These are phyloP conservation scores for Diglossa brunneiventris DNA, from an alignment of 2,113 vertebrate species.

Conservation along the genomic window DNA sequence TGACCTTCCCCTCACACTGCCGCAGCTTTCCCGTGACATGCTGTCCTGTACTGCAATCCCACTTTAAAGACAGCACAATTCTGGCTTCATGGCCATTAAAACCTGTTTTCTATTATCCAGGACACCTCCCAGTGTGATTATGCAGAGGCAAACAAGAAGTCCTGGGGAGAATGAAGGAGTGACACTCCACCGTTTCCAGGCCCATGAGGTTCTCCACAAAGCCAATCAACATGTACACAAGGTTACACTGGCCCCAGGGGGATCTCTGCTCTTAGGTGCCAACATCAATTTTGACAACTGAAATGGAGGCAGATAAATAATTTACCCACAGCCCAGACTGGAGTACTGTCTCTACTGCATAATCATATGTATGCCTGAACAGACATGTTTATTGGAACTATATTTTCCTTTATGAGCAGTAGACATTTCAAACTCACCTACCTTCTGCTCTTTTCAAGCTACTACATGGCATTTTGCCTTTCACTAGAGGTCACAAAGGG, in stretches of 20 bases:
- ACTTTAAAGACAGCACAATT: not conserved
- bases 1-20: not conserved
- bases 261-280: fast-evolving
- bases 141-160: not conserved
- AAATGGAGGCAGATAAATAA: not conserved
- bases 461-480: not conserved
- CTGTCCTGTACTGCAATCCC: not conserved
- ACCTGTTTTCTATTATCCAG: not conserved
- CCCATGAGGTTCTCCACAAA: not conserved
- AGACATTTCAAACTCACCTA: not conserved
- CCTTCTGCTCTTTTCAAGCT: not conserved
- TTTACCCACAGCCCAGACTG: not conserved
- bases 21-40: not conserved
- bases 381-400: not conserved
- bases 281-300: not conserved
- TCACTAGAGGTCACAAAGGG: not conserved
- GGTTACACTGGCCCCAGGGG: not conserved
- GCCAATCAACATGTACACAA: fast-evolving
- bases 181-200: not conserved
- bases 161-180: not conserved
- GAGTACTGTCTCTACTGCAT: not conserved
- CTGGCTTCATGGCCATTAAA: not conserved
- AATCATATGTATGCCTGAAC: fast-evolving
- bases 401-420: not conserved
- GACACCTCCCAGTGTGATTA: not conserved